Evolutionary conservation across 2,888 invertebrate species (phyloP), one percentile per base, ranked within the genome.

Genomic region (Fragum whitleyi): DNA sequence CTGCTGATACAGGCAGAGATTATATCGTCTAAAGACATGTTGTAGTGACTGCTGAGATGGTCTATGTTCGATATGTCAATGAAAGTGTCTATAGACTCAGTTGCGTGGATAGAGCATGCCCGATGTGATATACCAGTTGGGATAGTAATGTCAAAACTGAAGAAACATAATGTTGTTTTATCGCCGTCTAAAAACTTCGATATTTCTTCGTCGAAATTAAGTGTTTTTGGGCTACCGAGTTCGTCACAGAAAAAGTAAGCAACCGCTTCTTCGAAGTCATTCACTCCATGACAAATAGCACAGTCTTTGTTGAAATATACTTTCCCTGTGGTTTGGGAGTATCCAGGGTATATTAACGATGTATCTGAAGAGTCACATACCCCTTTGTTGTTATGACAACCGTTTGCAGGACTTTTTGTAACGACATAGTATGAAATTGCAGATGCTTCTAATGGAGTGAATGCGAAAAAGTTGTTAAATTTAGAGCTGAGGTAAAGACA

Each of bases 231-330:
- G 16, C 32, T 32, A 11, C 36, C 61, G 16, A 32, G 61, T 19
- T n/a, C 32, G 32, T 61, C 61, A n/a, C 61, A 61, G 5, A 61
- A n/a, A 1, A 61, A n/a, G 7, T 29, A 29, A 61, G 11, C 19
- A 19, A 19, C 14, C 16, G n/a, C 26, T 61, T 29, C 61, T 32
- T 29, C 29, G 9, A 32, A 16, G 7, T 61, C 61, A 6, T 32
- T 11, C 19, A 32, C 61, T 1, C 61, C 61, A 32, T 61, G 61
- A 32, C 61, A 61, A 19, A 19, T 32, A 11, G 61, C 61, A 19
- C 61, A 61, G 19, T 61, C n/a, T 19, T 29, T 28, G 61, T 61
- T 61, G n/a, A 61, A 32, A 32, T 61, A 61, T 5, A 61, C 11
- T n/a, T 61, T 61, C 9, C n/a, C 16, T 28, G 16, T 61, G 16